Evolutionary conservation across 2,797 vertebrate genomes (phyloP).

Genomic region (Siniperca obscura): DNA sequence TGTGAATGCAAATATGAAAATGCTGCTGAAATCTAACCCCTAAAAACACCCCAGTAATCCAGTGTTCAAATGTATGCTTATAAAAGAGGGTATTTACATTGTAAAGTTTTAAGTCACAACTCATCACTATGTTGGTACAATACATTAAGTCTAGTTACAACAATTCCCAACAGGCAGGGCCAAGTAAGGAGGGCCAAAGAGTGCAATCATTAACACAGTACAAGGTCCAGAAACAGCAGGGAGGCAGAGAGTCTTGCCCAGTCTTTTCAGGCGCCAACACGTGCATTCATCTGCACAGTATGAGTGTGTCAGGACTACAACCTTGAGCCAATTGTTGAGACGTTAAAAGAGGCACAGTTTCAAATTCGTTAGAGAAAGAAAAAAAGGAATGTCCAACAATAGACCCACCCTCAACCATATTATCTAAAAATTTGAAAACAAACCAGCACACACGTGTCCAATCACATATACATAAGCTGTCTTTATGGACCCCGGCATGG

Average conservation of each 20-base stretch:
- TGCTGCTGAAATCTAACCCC: neutral
- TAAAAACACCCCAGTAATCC: neutral
- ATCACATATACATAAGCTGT: slow-evolving; percentile 55
- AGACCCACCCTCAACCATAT: neutral
- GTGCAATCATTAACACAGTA: slow-evolving; percentile 60
- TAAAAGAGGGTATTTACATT: neutral
- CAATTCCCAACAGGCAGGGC: slow-evolving; percentile 4
- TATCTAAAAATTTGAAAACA: slow-evolving; percentile 31
- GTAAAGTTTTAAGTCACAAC: neutral
- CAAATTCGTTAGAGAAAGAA: neutral
- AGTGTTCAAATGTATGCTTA: neutral
- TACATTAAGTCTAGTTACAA: neutral
- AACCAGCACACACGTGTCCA: slow-evolving; percentile 23
- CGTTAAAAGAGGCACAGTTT: slow-evolving; percentile 5
- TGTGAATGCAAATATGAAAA: too few relatives aligned
- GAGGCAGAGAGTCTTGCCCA: slow-evolving; percentile 11
- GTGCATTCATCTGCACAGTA: slow-evolving; percentile 30
- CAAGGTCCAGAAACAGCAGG: slow-evolving; percentile 47
- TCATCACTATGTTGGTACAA: neutral
- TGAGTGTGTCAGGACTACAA: slow-evolving; percentile 18
- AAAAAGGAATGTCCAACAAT: neutral
- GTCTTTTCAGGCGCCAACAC: slow-evolving; percentile 16
- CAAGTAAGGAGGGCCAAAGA: slow-evolving; percentile 8
- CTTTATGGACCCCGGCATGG: slow-evolving; percentile 57
- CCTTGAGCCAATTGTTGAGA: neutral